Evolutionary conservation across 2,113 vertebrate species (phyloP).

Genomic region (Ploceus nigricollis): DNA sequence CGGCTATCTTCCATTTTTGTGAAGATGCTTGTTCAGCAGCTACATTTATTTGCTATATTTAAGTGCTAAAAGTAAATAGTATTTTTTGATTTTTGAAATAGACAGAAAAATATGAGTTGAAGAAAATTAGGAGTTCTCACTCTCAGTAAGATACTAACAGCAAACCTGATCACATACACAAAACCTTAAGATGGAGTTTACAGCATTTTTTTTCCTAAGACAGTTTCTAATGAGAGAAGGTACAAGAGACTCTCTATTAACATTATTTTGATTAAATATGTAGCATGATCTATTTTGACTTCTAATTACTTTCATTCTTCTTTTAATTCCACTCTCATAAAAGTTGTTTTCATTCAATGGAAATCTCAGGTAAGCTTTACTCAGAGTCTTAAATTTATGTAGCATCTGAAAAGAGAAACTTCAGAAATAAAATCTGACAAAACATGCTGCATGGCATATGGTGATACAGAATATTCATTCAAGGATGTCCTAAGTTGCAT

Average conservation of each 20-base stretch:
- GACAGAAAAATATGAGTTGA: background rate
- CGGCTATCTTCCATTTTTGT: background rate
- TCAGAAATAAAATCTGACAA: background rate
- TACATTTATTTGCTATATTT: background rate
- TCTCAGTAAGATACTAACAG: background rate
- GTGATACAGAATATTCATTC: background rate
- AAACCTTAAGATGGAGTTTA: slow-evolving; percentile 24
- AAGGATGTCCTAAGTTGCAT: background rate
- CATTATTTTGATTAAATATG: slow-evolving; percentile 28
- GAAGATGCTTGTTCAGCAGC: background rate
- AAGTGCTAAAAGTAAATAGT: background rate
- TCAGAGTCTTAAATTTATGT: background rate
- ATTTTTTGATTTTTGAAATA: background rate
- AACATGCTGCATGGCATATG: background rate
- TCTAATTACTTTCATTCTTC: background rate
- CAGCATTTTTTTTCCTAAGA: slow-evolving; percentile 37
- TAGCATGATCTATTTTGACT: slow-evolving; percentile 17
- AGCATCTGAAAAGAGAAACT: background rate
- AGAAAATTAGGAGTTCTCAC: background rate
- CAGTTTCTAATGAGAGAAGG: slow-evolving; percentile 36
- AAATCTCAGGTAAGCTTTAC: background rate
- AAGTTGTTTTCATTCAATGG: background rate
- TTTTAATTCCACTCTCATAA: background rate
- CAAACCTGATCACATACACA: background rate
- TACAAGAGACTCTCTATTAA: background rate